Evolutionary conservation across 2,113 vertebrate genomes (phyloP), one percentile per base, ranked within the genome.

Genomic region (Chelonoidis abingdonii): DNA sequence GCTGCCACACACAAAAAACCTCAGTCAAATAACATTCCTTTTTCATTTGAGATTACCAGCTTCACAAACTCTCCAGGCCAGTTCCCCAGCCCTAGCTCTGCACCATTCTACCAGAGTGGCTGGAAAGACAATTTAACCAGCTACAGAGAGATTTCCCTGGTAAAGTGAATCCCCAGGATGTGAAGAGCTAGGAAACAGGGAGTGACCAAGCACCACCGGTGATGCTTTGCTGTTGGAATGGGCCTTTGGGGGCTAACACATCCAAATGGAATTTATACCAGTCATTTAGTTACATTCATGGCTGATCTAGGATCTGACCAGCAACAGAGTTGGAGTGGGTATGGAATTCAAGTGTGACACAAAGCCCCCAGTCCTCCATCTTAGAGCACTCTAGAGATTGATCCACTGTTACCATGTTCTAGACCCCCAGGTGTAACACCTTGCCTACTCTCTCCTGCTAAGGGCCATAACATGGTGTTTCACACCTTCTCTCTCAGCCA

Each of bases 401-500:
- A 69, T 17, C 65, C 65, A 38, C 17, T 21, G 16, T 21, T 21
- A n/a, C 35, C 31, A 31, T 38, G 17, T n/a, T 69, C 65, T 69
- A 38, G 65, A 69, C 35, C 65, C 21, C 65, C 35, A 69, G 65
- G 8, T n/a, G 4, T n/a, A 69, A 69, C 31, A 21, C 35, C 65
- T 38, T n/a, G 35, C 35, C 35, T 21, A n/a, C 65, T n/a, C 14
- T 69, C 65, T 69, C 35, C 17, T 38, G 65, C 92, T 85, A 83
- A 38, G 75, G 89, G 94, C 93, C 89, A 89, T 24, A 59, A 81
- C 72, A 52, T 84, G 44, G 81, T 52, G 62, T 62, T 35, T 12
- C 89, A 53, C 81, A 87, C 82, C 91, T 47, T 76, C 88, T 88
- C 62, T 86, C 87, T 53, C 94, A 91, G 83, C n/a, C 75, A 52